phyloP scores from a whole-genome alignment of 1,140 invertebrate species.

The Aphaenogaster ashmeadi region DNA sequence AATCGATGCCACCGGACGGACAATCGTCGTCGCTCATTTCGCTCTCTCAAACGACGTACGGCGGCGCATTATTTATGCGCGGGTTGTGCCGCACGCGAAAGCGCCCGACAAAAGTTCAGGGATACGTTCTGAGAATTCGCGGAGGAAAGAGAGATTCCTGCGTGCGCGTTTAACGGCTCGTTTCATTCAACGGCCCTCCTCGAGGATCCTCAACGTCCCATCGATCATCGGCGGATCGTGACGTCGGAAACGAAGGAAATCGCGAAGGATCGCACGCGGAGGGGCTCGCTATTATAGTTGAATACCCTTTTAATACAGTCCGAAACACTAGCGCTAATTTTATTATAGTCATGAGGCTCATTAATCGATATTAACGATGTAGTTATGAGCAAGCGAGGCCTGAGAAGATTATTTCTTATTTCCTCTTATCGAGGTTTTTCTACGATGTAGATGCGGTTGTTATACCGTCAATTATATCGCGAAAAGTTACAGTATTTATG shows the following conservation, averaged over 20 bases:
- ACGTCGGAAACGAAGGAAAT: background rate
- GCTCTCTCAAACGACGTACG: slow-evolving; percentile 31
- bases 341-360: background rate
- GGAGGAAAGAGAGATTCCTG: slow-evolving; percentile 5
- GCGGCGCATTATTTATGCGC: slow-evolving; percentile 54
- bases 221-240: slow-evolving; percentile 16
- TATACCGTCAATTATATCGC: slow-evolving; percentile 4
- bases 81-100: slow-evolving; percentile 34
- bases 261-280: background rate
- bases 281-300: background rate
- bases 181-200: background rate
- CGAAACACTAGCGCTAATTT: background rate
- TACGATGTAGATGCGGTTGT: background rate
- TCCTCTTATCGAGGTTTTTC: background rate
- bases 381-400: background rate
- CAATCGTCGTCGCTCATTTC: slow-evolving; percentile 56
- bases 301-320: background rate
- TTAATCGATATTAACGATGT: slow-evolving; percentile 10
- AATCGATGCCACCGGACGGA: slow-evolving; percentile 53
- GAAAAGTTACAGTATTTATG: slow-evolving; percentile 7
- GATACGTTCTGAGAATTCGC: slow-evolving; percentile 53
- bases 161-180: slow-evolving; percentile 27
- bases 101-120: slow-evolving; percentile 47
- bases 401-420: background rate
- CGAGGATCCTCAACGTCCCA: background rate